These are phyloP conservation scores for Oxycera nigricornis DNA, from an alignment of 2,888 invertebrate genomes.

Conservation along the genomic window DNA sequence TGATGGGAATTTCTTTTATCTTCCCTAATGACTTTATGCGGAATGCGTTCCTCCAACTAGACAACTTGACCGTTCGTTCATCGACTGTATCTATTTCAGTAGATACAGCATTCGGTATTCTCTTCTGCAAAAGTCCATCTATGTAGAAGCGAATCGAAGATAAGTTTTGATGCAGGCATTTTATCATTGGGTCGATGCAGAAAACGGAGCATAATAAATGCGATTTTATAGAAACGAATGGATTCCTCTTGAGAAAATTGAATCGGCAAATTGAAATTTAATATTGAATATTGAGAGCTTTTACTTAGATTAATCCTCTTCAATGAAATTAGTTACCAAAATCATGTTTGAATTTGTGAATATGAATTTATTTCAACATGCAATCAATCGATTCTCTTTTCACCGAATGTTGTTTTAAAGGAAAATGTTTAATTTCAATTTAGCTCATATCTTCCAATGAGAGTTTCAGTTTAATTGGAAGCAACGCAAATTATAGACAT, in stretches of 20 bases:
- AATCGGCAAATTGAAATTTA: background rate
- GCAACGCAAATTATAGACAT: no score
- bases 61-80: background rate
- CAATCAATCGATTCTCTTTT: no score
- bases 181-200: conserved; percentile 5
- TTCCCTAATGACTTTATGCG: conserved; percentile 33
- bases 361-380: no score
- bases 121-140: background rate
- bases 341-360: no score
- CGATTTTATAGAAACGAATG: background rate
- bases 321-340: no score
- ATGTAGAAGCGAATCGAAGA: background rate
- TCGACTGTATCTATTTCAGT: background rate
- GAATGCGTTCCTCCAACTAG: conserved; percentile 29
- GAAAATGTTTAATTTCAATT: no score
- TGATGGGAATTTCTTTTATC: conserved; percentile 34
- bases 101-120: background rate
- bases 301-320: background rate
- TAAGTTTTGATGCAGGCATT: conserved; percentile 17
- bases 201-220: conserved; percentile 22
- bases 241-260: background rate
- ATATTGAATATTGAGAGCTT: background rate
- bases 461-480: no score
- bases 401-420: no score
- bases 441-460: no score